These are phyloP conservation scores for Andricus grossulariae DNA, from an alignment of 1,140 invertebrate genomes.

Conservation along the genomic window DNA sequence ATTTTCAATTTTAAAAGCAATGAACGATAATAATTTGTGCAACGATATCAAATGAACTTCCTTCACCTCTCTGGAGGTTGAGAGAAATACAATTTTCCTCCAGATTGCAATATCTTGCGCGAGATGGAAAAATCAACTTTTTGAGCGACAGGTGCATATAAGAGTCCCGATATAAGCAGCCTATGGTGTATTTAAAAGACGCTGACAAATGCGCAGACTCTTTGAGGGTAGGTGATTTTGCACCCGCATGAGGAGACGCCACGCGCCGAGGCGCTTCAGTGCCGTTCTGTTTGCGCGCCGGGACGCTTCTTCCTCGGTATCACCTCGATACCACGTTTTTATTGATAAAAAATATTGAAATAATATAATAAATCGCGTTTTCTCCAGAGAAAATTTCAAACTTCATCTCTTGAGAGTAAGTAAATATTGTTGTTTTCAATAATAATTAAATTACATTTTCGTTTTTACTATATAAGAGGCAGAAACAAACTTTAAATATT, in stretches of 20 bases:
- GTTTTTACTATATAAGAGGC: too few species aligned
- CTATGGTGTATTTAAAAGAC: neutral
- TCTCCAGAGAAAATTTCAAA: neutral
- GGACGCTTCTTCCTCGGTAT: slow-evolving; percentile 26
- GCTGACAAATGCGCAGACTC: slow-evolving; percentile 14
- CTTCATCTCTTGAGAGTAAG: neutral
- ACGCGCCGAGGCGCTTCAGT: slow-evolving; percentile 41
- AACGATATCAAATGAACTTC: too few species aligned
- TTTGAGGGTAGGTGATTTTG: neutral
- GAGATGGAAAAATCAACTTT: neutral
- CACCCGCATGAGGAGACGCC: slow-evolving; percentile 5
- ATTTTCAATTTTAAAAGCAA: too few species aligned
- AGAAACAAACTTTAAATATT: too few species aligned
- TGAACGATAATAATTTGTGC: too few species aligned
- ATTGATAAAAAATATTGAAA: neutral
- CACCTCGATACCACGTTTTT: slow-evolving; percentile 4
- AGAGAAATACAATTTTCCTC: too few species aligned
- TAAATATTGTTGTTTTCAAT: neutral
- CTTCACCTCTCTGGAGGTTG: too few species aligned
- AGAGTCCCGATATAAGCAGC: neutral
- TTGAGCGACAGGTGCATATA: neutral
- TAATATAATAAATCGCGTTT: neutral
- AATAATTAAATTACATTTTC: too few species aligned
- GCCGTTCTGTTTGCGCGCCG: slow-evolving; percentile 37
- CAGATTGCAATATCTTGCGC: neutral